phyloP scores from a whole-genome alignment of 1,140 invertebrate species.

The Drosophila kikkawai region DNA sequence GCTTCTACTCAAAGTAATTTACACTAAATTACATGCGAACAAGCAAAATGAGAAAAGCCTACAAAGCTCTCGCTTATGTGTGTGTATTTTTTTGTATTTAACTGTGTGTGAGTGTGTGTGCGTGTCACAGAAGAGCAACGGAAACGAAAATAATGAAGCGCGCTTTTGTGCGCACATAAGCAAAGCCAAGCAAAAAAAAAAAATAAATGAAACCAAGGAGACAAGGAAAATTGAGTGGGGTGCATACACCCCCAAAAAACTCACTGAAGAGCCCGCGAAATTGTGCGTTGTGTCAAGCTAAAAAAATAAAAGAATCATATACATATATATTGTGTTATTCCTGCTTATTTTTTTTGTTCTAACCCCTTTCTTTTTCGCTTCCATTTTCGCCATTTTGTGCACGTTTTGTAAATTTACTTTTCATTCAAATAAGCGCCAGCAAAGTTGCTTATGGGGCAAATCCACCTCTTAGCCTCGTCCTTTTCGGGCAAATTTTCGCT shows the following conservation, averaged over 20 bases:
- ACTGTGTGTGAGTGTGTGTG: slow-evolving; percentile 26
- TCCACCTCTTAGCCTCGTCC: slow-evolving; percentile 21
- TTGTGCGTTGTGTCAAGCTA: slow-evolving; percentile 53
- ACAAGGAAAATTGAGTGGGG: slow-evolving; percentile 46
- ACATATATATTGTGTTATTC: slow-evolving; percentile 33
- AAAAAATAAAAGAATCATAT: slow-evolving; percentile 22
- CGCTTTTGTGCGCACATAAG: slow-evolving; percentile 69
- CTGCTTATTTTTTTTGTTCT: slow-evolving; percentile 38
- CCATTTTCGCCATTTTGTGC: slow-evolving; percentile 47
- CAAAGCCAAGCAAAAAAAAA: slow-evolving; percentile 34
- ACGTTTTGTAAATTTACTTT: slow-evolving; percentile 76
- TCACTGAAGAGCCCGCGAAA: slow-evolving; percentile 28
- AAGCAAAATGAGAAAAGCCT: slow-evolving; percentile 59
- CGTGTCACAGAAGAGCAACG: slow-evolving; percentile 57
- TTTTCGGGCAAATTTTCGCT: slow-evolving; percentile 41
- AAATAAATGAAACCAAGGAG: slow-evolving; percentile 33
- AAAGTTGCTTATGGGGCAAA: slow-evolving; percentile 46
- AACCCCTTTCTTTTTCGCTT: slow-evolving; percentile 36
- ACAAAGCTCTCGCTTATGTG: slow-evolving; percentile 44
- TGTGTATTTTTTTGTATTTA: slow-evolving; percentile 21
- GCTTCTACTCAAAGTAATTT: slow-evolving; percentile 74
- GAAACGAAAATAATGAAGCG: slow-evolving; percentile 74
- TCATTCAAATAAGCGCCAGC: slow-evolving; percentile 56
- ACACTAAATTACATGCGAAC: slow-evolving; percentile 77
- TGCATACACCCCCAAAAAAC: background rate